phyloP scores from a whole-genome alignment of 2,888 invertebrate genomes.

The Pseudanteris insignis region DNA sequence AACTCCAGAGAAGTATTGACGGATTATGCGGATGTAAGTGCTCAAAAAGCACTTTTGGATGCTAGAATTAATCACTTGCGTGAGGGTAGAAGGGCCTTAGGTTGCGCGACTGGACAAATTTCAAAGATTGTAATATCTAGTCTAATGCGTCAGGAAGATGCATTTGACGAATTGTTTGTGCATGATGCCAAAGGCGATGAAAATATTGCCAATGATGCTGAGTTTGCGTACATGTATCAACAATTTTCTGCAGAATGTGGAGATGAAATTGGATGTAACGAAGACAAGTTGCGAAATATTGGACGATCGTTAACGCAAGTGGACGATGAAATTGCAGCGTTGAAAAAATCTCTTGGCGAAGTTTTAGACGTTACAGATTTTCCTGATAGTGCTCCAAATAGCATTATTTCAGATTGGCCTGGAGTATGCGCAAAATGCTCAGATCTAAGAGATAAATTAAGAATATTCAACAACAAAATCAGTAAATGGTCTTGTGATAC shows the following conservation, averaged over 20 bases:
- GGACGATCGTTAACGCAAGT: conserved; percentile 59
- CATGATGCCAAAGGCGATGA: conserved; percentile 48
- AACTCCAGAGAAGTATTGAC: too few species aligned
- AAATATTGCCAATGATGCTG: conserved; percentile 73
- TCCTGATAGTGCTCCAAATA: conserved; percentile 46
- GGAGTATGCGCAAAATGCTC: conserved; percentile 71
- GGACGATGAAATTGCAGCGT: conserved; percentile 61
- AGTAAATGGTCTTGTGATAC: conserved; percentile 65
- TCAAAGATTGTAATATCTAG: conserved; percentile 58
- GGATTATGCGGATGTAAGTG: too few species aligned
- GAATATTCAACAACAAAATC: conserved; percentile 63
- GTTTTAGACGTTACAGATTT: conserved; percentile 31
- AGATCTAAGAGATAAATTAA: conserved; percentile 69
- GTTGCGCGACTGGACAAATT: conserved; percentile 41
- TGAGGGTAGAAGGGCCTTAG: conserved; percentile 53
- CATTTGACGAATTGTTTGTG: conserved; percentile 53
- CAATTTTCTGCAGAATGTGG: conserved; percentile 72
- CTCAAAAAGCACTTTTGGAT: too few species aligned
- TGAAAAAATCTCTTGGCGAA: conserved; percentile 54
- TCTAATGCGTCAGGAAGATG: conserved; percentile 60
- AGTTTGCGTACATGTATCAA: conserved; percentile 75
- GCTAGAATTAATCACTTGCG: conserved; percentile 77
- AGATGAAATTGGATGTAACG: conserved; percentile 52
- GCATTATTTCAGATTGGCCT: conserved; percentile 62
- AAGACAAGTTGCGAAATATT: conserved; percentile 54